phyloP scores from a whole-genome alignment of 2,113 vertebrate species.

The Stegostoma tigrinum region DNA sequence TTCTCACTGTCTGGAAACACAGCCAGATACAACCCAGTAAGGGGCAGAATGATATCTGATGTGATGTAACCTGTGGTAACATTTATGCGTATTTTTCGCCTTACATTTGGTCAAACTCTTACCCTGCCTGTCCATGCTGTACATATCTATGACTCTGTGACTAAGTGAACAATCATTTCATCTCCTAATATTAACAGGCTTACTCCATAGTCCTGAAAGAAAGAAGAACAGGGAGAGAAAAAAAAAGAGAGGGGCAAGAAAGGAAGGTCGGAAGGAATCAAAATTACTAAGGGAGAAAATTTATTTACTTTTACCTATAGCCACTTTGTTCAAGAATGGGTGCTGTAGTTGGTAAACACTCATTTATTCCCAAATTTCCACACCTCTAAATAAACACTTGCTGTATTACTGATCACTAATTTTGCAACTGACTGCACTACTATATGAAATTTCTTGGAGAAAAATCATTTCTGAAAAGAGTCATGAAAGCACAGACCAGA shows the following conservation, averaged over 20 bases:
- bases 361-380: not conserved
- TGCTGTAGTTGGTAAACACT: not conserved
- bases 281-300: not conserved
- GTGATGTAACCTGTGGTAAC: too few relatives aligned
- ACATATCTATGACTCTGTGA: too few relatives aligned
- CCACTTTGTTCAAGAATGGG: not conserved
- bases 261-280: not conserved
- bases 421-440: not conserved
- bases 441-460: not conserved
- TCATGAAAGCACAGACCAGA: too few relatives aligned
- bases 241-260: constrained; percentile 15
- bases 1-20: too few relatives aligned
- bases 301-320: not conserved
- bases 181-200: constrained; percentile 13
- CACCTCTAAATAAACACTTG: not conserved
- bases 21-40: too few relatives aligned
- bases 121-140: too few relatives aligned
- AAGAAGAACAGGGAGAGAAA: constrained; percentile 37
- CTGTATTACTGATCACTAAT: not conserved
- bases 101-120: too few relatives aligned
- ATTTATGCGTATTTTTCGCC: too few relatives aligned
- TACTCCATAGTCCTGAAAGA: constrained; percentile 39
- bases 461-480: not conserved
- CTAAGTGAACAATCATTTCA: not conserved
- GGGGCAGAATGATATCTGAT: too few relatives aligned